A percentile compares a stretch with the other conserved stretches of the same genome.
phyloP scores from a whole-genome alignment of 2,113 vertebrate species.

The Bubo blakistoni region DNA sequence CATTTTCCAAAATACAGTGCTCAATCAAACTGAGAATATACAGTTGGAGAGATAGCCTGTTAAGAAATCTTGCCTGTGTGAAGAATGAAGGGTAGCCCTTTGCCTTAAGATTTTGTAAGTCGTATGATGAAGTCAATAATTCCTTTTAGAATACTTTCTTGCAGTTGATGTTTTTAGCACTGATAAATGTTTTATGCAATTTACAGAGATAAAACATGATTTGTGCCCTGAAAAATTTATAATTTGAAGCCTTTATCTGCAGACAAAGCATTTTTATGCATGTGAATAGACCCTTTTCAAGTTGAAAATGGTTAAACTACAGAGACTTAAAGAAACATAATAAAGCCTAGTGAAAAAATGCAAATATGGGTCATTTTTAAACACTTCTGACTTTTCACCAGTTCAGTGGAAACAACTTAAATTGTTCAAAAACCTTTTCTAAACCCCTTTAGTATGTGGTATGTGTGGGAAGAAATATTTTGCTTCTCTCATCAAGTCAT shows the following conservation, averaged over 20 bases:
- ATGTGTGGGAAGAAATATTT: constrained; percentile 52
- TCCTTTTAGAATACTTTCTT: not conserved
- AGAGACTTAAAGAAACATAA: not conserved
- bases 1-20: not conserved
- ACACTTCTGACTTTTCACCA: not conserved
- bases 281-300: not conserved
- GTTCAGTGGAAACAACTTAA: not conserved
- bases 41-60: not conserved
- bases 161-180: not conserved
- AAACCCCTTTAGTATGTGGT: constrained; percentile 6
- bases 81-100: not conserved
- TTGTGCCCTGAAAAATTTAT: not conserved
- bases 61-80: not conserved
- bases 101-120: not conserved
- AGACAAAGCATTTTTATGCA: not conserved
- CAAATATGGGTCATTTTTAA: constrained; percentile 12
- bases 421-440: not conserved
- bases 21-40: fast-evolving
- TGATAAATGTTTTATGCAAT: not conserved
- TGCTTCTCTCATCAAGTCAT: constrained; percentile 21
- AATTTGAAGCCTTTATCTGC: not conserved
- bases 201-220: not conserved
- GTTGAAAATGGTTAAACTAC: not conserved
- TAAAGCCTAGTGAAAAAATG: not conserved
- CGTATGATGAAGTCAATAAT: not conserved